Percentiles rank a stretch among this genome's conserved stretches.
Conservation (phyloP, 2,113 vertebrate genomes). For the Nothoprocta pentlandii region DNA sequence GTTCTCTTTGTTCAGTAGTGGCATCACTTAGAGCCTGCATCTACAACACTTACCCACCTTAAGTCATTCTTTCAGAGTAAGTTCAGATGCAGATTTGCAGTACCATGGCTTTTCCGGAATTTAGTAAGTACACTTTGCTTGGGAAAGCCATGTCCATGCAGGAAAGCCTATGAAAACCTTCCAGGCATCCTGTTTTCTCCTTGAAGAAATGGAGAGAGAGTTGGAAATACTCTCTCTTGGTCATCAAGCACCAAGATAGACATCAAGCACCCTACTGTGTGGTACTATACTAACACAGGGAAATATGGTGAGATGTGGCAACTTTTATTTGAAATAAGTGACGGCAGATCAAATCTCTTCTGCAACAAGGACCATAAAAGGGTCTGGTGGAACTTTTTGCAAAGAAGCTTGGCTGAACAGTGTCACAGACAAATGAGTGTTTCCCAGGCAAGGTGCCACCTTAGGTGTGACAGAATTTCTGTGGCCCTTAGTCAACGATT, state of each 20-base stretch:
- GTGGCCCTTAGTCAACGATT: background rate
- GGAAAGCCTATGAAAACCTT: background rate
- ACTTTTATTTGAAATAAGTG: background rate
- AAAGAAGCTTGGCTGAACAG: background rate
- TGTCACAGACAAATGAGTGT: background rate
- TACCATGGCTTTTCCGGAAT: background rate
- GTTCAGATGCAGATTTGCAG: background rate
- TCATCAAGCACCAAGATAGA: background rate
- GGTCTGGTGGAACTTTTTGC: background rate
- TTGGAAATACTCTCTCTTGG: background rate
- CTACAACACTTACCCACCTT: background rate
- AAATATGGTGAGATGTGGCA: background rate
- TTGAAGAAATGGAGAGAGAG: background rate
- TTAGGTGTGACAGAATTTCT: background rate
- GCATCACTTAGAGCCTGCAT: background rate
- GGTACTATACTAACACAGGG: background rate
- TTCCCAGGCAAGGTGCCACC: constrained; percentile 25
- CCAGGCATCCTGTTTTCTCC: background rate
- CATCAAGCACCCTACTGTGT: too few species aligned
- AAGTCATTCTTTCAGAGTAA: background rate
- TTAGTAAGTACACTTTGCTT: background rate
- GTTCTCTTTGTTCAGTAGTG: background rate
- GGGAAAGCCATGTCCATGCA: background rate
- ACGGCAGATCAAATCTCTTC: background rate
- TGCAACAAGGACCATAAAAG: background rate